phyloP scores from a whole-genome alignment of 35 echinoderm and acorn worm genomes.

The Anneissia japonica region DNA sequence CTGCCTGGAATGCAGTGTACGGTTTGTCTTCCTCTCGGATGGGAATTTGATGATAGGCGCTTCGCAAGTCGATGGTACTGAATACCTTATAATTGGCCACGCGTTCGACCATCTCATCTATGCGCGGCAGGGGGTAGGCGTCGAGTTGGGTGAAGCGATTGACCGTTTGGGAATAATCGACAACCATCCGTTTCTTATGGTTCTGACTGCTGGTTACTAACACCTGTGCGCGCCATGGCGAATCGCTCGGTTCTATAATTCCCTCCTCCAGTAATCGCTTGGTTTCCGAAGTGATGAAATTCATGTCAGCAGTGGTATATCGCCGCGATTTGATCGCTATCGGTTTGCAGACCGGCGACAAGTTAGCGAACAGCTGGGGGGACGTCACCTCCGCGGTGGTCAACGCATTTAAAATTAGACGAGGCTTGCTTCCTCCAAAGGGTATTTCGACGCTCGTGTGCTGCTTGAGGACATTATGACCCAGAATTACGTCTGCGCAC shows the following conservation, averaged over 20 bases:
- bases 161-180: constrained; percentile 11
- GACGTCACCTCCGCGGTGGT: neutral
- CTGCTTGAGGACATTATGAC: too few relatives aligned
- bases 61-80: too few relatives aligned
- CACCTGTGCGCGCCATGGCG: constrained; percentile 23
- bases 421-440: too few relatives aligned
- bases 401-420: too few relatives aligned
- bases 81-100: too few relatives aligned
- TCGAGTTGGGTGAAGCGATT: neutral
- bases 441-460: too few relatives aligned
- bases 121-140: neutral
- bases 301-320: neutral
- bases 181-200: constrained; percentile 9
- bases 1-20: constrained; percentile 1
- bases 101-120: too few relatives aligned
- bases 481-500: too few relatives aligned
- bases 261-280: constrained; percentile 1
- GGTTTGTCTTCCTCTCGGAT: neutral
- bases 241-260: constrained; percentile 12
- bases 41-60: constrained; percentile 3
- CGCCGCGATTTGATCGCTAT: neutral
- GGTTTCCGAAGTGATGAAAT: neutral
- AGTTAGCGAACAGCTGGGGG: constrained; percentile 2
- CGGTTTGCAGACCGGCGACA: neutral
- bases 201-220: constrained; percentile 8